Evolutionary conservation across 2,888 invertebrate genomes (phyloP), one percentile per base, ranked within the genome.

Genomic region (Lathronympha strigana): DNA sequence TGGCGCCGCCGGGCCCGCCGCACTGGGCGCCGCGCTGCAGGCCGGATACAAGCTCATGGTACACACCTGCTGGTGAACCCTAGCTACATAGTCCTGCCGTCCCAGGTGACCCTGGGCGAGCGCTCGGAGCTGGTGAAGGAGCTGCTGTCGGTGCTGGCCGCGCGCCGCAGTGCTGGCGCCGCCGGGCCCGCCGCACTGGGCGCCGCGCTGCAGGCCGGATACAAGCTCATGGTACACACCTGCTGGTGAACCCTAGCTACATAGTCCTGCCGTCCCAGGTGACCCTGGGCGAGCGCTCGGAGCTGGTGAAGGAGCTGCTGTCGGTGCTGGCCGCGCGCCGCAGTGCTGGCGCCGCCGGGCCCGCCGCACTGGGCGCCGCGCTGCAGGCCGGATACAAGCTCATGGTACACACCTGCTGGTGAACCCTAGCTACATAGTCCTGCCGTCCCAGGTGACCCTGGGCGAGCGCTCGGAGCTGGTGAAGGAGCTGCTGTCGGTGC

Each of bases 181-280:
- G 72, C 71, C 72, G 95, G 96, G 77, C 96, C 96, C 67, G 96
- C 95, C 71, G 98, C 98, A 11, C 92, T 99, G 13, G 99, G 99
- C 1, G 96, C 99, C 4, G 99, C 98, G 0, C 90, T 99, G 33
- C 97, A 97, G 84, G 97, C 97, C 45, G 98, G 97, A 0, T 96
- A 95, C 79, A 98, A 98, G 88, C 93, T 99, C 69, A 96, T 98
- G 95, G 96, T 97, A 76, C 82, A 6, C 4, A 6, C 25, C 25
- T 6, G 3, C 25, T 25, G 6, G n/a, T n/a, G 3, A 25, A 4
- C 25, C 6, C 4, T 25, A 6, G 3, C 4, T 25, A 99, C 80
- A 94, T 98, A 49, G 99, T 99, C 90, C 92, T 99, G 71, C 99
- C 99, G 3, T 96, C 96, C 15, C 98, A 98, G 71, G 98, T 99